Base-by-base conservation (phyloP, 2,113 vertebrate genomes). In the Neolamprologus fasciatus region DNA sequence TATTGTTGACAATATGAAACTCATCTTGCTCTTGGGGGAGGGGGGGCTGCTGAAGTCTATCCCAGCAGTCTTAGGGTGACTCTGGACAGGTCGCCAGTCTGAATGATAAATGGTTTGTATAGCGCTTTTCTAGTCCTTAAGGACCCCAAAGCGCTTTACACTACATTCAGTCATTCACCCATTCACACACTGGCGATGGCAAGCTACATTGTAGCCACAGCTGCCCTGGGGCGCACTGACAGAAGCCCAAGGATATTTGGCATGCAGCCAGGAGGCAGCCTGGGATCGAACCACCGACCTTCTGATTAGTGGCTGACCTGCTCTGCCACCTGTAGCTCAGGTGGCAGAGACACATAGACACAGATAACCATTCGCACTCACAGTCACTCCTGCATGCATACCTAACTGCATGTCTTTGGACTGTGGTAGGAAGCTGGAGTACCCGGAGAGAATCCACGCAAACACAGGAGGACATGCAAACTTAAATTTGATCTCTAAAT, bases 401-500 rank as follows among this genome's bases (percentile, higher is more conserved):
- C 23, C 55, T 58, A 58, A 58, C 26, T 58, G 26, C 13, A 58
- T 58, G 26, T 58, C 13, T 58, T 58, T 58, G 26, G 26, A 2
- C 55, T 58, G 26, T 58, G 26, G 54, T 26, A 28, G 23, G 23
- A 57, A 57, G 54, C 12, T 14, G 23, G 54, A 26, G 54, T 26
- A 14, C 54, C 54, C 7, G 2, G 55, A 31, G 55, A 58, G 55
- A 58, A 16, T 28, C 26, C 55, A 58, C 5, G 8, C 14, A 28
- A 31, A 0, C 55, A 31, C 2, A 3, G 8, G 8, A 31, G 2
- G 5, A 31, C 55, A 9, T 58, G 55, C 55, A 58, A 58, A 31
- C 14, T 58, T 57, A 57, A 28, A 57, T 42, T 71, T 42, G n/a
- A 71, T 2, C 35, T 68, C 7, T 68, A 40, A 68, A 40, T 40